Evolutionary conservation across 2,888 invertebrate genomes (phyloP).

Genomic region (Hesperia comma): DNA sequence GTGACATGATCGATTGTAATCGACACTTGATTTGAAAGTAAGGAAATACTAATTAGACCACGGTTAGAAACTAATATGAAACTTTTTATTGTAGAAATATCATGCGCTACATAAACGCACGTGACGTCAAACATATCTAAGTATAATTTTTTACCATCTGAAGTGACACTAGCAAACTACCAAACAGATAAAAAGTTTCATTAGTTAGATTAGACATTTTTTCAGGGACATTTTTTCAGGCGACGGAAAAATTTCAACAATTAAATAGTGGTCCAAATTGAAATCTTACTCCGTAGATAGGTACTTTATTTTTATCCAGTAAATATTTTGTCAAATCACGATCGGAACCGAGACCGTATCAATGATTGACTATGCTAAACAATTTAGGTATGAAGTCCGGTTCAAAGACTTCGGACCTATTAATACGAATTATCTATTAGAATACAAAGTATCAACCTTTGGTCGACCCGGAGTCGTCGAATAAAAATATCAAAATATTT

Average conservation of each 20-base stretch:
- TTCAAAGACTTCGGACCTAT: slow-evolving; percentile 11
- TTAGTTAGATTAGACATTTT: too few relatives aligned
- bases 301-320: too few relatives aligned
- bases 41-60: slow-evolving; percentile 41
- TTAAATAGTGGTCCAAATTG: too few relatives aligned
- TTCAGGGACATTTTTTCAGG: too few relatives aligned
- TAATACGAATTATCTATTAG: slow-evolving; percentile 1
- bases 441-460: background rate
- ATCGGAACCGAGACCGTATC: background rate
- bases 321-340: background rate
- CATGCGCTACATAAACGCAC: background rate
- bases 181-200: too few relatives aligned
- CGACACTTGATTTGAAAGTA: slow-evolving; percentile 46
- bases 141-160: too few relatives aligned
- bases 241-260: too few relatives aligned
- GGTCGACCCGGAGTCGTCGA: background rate
- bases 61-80: background rate
- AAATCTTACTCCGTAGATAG: too few relatives aligned
- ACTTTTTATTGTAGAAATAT: background rate
- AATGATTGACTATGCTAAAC: background rate
- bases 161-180: too few relatives aligned
- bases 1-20: slow-evolving; percentile 44
- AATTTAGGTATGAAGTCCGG: slow-evolving; percentile 22
- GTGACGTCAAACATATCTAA: background rate
- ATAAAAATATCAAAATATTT: too few relatives aligned